Base-by-base conservation (phyloP, 2,888 invertebrate species). In the Drosophila maculinotata region DNA sequence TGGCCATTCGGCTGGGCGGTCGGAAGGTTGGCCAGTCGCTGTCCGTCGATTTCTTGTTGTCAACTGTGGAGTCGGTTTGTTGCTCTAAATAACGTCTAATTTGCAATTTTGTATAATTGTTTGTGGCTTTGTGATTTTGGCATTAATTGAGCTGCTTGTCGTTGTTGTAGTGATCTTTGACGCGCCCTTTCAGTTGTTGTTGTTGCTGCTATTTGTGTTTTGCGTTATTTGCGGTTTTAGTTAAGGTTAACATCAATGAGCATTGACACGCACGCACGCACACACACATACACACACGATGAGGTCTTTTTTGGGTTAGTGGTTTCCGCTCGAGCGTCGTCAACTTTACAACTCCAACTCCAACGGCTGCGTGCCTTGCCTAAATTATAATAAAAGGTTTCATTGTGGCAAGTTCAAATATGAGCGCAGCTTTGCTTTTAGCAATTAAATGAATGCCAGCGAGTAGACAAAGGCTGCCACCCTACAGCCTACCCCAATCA, bases 31-130 rank as follows among this genome's bases (percentile, higher is more conserved):
- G 39, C 30, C 45, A 49, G 56, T 54, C n/a, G n/a, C 20, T 70
- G 73, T n/a, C n/a, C n/a, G 57, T 36, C 47, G 47, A 58, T 58
- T 59, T 59, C 59, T 59, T 59, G 47, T 31, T 59, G 58, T 59
- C 42, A 56, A 56, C 28, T 58, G 25, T 23, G 28, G 42, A 58
- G 56, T 36, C 25, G 45, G 25, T 45, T 58, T 56, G 49, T 10
- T 49, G 81, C 69, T 77, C 85, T 72, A 78, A 81, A 78, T 83
- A 79, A 79, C 76, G 81, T 78, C 79, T 86, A 87, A 86, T 86
- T 86, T 86, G 86, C 80, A 86, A 86, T 87, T 87, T 87, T 78
- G 86, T 83, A 84, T 87, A 86, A 86, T 86, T 86, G 87, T 86
- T 86, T 84, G 78, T 67, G 78, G 86, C 71, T 82, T 80, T 78